Conservation (phyloP, 1,140 invertebrate species). For the Diprion similis region DNA sequence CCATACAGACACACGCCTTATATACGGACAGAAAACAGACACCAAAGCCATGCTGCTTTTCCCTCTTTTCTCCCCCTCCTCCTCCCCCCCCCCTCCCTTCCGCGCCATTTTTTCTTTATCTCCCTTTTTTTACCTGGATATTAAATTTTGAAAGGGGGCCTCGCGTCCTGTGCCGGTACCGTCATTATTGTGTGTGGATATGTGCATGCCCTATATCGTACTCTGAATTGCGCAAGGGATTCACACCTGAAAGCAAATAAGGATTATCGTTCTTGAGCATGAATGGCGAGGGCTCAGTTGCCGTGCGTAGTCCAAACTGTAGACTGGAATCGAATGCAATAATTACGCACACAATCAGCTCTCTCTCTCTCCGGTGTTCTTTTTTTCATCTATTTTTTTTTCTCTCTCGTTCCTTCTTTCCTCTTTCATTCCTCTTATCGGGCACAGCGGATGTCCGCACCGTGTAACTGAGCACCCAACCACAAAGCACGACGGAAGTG, state of each 20-base stretch:
- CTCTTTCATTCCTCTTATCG: too few relatives aligned
- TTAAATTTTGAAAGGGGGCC: neutral
- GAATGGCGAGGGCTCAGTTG: neutral
- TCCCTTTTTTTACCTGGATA: neutral
- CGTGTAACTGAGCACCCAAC: neutral
- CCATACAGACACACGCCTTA: neutral
- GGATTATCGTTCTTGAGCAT: neutral
- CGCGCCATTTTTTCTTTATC: too few relatives aligned
- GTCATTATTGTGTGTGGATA: neutral
- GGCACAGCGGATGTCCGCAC: neutral
- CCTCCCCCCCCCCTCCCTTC: too few relatives aligned
- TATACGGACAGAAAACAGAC: conserved; percentile 8
- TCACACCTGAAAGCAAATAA: conserved; percentile 2
- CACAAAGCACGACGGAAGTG: neutral
- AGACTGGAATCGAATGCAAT: neutral
- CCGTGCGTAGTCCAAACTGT: neutral
- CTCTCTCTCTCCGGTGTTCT: too few relatives aligned
- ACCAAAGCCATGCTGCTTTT: neutral
- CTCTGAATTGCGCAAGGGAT: neutral
- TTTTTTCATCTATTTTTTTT: too few relatives aligned
- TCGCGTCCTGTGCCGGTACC: neutral
- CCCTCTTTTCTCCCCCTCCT: neutral
- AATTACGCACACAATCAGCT: neutral
- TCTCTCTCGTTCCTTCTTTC: too few relatives aligned
- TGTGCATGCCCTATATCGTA: neutral